Evolutionary conservation across 2,113 vertebrate species (phyloP).

Genomic region (Aleadryas rufinucha): DNA sequence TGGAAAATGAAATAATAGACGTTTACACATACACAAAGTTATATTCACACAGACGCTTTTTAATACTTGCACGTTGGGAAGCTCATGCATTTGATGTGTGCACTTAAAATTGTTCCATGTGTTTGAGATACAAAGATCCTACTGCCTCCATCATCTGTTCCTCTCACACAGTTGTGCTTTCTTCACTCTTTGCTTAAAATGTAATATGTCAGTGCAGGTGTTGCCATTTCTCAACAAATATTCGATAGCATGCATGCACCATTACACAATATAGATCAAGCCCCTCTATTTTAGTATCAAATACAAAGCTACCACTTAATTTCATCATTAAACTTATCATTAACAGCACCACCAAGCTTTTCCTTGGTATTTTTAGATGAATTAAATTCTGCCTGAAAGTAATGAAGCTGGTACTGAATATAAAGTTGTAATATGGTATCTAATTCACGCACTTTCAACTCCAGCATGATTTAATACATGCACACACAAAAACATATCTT

Average conservation of each 20-base stretch:
- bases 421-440: not conserved
- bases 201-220: not conserved
- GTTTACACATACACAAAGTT: not conserved
- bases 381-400: not conserved
- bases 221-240: not conserved
- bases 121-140: not conserved
- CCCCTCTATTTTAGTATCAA: not conserved
- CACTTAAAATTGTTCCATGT: not conserved
- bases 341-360: not conserved
- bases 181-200: not conserved
- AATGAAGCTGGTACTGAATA: not conserved
- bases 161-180: not conserved
- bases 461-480: not conserved
- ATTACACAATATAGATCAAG: not conserved
- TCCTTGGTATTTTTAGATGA: not conserved
- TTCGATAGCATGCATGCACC: not conserved
- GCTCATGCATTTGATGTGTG: not conserved
- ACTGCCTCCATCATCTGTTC: not conserved
- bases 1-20: not conserved
- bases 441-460: not conserved
- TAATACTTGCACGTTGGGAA: not conserved
- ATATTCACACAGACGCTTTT: not conserved
- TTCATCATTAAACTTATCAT: not conserved
- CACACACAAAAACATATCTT: not conserved
- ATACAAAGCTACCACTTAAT: not conserved